Base-by-base conservation (phyloP, 2,113 vertebrate genomes). In the Gasterosteus nipponicus region DNA sequence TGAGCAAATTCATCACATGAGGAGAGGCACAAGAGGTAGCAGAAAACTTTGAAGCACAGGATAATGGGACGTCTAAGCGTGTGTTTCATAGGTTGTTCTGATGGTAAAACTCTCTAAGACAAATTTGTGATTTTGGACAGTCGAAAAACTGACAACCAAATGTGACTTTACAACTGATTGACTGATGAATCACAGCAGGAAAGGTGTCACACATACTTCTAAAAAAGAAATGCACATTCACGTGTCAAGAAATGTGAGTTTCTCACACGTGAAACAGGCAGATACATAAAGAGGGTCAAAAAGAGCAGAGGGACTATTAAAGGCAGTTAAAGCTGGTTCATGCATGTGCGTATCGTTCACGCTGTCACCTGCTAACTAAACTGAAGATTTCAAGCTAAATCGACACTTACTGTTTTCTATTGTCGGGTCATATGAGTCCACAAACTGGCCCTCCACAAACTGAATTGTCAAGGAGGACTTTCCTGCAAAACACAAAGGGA, bases 401-500 rank as follows among this genome's bases (percentile, higher is more conserved):
- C 1, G 18, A 18, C 3, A 98, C 98, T 99, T 94, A 99, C 98
- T 99, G 94, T 99, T 99, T 94, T 99, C 98, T 95, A 99, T 99
- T 90, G 98, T 99, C 65, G 98, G 98, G 89, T 99, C 98, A 70
- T 99, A 99, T 1, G 98, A 99, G 92, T 99, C 98, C 76, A 99
- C 97, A 93, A 99, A 99, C 89, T 99, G 98, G 86, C 98, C 98
- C 94, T 99, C 98, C 82, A 99, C 98, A 94, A 99, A 99, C 93
- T 99, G 98, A 92, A 99, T 99, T 1, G 98, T 98, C 95, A 99
- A 91, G 69, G 98, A 99, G 70, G 98, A 99, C 94, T 99, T 99
- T 89, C 98, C 98, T 99, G 88, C 29, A 93, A 91, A 83, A 83
- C 16, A 91, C 15, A 84, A 33, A 60, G 12, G 10, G 26, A n/a